These are phyloP conservation scores for Cotesia glomerata DNA, from an alignment of 1,140 invertebrate species.

Conservation along the genomic window DNA sequence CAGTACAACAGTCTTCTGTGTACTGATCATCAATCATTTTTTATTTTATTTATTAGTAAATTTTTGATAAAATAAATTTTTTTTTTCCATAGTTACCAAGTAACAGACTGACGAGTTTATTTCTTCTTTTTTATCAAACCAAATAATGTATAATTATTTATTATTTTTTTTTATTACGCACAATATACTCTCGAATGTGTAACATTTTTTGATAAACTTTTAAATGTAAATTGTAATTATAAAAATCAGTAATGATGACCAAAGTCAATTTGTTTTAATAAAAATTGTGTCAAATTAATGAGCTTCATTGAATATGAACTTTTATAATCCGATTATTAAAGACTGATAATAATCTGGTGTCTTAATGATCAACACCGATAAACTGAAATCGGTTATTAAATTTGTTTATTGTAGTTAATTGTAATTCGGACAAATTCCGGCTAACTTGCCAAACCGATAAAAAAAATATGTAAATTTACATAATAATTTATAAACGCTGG, in stretches of 20 bases:
- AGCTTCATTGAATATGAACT: neutral
- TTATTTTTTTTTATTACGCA: no score
- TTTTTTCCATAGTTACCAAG: neutral
- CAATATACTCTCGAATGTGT: no score
- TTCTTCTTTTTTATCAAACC: no score
- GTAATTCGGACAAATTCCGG: no score
- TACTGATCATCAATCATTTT: conserved; percentile 45
- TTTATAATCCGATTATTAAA: neutral
- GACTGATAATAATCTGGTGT: conserved; percentile 2
- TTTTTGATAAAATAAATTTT: neutral
- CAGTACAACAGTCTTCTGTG: conserved; percentile 45
- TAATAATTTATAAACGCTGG: conserved; percentile 50
- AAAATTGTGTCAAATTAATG: conserved; percentile 7
- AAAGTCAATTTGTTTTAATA: neutral
- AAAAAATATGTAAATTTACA: neutral
- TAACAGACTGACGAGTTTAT: neutral
- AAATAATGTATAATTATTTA: no score
- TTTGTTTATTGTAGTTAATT: no score
- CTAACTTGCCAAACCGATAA: no score
- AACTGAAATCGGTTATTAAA: neutral
- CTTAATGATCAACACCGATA: neutral
- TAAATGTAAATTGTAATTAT: neutral
- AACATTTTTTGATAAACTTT: no score
- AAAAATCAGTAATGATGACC: neutral
- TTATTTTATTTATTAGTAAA: no score